phyloP scores from a whole-genome alignment of 2,113 vertebrate genomes.

The Hypocryptadius cinnamomeus region DNA sequence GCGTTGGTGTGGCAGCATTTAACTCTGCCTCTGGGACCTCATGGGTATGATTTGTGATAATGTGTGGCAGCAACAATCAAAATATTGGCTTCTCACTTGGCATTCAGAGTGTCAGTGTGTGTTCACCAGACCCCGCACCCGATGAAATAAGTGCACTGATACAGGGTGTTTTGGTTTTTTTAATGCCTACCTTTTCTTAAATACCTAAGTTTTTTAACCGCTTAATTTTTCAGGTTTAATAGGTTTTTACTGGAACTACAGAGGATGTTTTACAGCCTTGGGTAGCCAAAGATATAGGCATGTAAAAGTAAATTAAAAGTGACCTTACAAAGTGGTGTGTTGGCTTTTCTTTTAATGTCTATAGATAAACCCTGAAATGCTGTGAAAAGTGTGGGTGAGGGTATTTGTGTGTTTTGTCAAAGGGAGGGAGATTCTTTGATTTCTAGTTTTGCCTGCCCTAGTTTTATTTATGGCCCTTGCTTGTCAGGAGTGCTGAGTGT shows the following conservation, averaged over 20 bases:
- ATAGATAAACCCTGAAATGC: not conserved
- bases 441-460: not conserved
- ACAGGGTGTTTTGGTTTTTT: not conserved
- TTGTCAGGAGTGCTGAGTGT: not conserved
- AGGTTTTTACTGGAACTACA: not conserved
- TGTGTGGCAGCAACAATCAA: not conserved
- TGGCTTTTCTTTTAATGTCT: not conserved
- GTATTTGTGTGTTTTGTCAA: not conserved
- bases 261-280: not conserved
- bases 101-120: not conserved
- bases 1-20: not conserved
- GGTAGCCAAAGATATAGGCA: not conserved
- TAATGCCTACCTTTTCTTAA: not conserved
- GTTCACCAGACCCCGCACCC: fast-evolving
- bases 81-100: not conserved
- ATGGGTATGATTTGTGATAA: not conserved
- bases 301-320: not conserved
- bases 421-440: not conserved
- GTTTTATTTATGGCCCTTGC: not conserved
- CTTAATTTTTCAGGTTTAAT: not conserved
- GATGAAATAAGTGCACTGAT: not conserved
- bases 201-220: not conserved
- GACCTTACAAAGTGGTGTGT: not conserved
- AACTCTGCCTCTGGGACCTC: not conserved
- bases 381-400: not conserved